Evolutionary conservation across 2,113 vertebrate species (phyloP).

Genomic region (Nettapus auritus): DNA sequence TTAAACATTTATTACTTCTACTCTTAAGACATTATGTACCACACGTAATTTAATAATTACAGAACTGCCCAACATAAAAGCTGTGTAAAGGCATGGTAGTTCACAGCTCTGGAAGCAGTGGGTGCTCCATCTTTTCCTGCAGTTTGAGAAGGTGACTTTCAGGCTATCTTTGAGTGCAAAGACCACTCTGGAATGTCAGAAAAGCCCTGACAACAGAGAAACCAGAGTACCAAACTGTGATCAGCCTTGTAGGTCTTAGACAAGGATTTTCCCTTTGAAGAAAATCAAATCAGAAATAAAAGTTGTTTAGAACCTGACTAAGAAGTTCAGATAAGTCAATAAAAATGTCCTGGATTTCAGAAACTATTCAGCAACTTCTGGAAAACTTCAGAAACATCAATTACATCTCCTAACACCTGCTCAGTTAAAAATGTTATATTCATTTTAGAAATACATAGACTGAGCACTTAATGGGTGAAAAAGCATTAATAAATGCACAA

Average conservation of each 20-base stretch:
- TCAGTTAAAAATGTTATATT: background rate
- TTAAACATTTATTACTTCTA: conserved; percentile 5
- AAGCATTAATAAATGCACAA: background rate
- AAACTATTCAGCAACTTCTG: background rate
- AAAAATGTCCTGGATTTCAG: background rate
- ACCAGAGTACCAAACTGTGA: background rate
- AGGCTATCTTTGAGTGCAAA: background rate
- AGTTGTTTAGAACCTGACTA: background rate
- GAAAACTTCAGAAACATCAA: background rate
- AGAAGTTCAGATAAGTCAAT: background rate
- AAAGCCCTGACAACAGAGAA: background rate
- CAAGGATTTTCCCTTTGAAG: background rate
- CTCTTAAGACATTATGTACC: background rate
- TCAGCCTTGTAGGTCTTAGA: background rate
- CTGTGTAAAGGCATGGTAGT: background rate
- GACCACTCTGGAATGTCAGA: background rate
- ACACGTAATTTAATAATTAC: background rate
- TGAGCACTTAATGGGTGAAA: background rate
- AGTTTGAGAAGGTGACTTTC: background rate
- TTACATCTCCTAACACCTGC: background rate
- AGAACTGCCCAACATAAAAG: background rate
- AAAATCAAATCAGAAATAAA: background rate
- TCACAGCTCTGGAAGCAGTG: background rate
- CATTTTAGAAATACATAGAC: background rate
- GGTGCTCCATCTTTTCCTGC: background rate